phyloP scores from a whole-genome alignment of 2,113 vertebrate species.

The Osmerus eperlanus region DNA sequence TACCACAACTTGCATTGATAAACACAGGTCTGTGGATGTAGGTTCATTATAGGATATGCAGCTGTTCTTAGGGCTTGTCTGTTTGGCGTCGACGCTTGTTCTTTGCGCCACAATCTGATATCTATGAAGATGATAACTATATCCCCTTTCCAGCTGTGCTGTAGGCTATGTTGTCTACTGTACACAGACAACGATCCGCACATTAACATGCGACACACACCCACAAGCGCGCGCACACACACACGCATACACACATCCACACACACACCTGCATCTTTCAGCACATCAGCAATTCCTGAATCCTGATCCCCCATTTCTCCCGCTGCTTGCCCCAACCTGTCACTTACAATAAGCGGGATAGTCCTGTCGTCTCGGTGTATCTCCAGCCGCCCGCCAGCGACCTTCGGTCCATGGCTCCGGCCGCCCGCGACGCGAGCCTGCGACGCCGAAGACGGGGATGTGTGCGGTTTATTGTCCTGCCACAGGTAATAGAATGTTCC shows the following conservation, averaged over 20 bases:
- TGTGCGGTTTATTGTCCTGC: slow-evolving; percentile 92
- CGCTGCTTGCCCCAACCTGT: slow-evolving; percentile 3
- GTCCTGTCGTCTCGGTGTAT: slow-evolving; percentile 86
- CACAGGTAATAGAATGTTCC: slow-evolving; percentile 99
- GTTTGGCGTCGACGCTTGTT: too few species aligned
- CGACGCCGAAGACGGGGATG: slow-evolving; percentile 74
- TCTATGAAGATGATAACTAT: background rate
- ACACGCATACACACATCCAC: slow-evolving; percentile 29
- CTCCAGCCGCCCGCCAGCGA: slow-evolving; percentile 75
- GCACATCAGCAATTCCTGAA: background rate
- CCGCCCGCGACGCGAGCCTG: slow-evolving; percentile 56
- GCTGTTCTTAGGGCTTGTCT: too few species aligned
- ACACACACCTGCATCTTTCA: slow-evolving; percentile 7
- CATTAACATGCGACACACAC: slow-evolving; percentile 64
- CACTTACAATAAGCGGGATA: slow-evolving; percentile 87
- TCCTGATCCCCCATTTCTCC: background rate
- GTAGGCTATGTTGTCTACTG: background rate
- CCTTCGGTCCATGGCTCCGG: slow-evolving; percentile 69
- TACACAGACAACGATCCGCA: slow-evolving; percentile 27
- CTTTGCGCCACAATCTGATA: too few species aligned
- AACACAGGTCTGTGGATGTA: background rate
- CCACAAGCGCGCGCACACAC: slow-evolving; percentile 42
- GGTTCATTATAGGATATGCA: too few species aligned
- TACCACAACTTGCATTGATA: too few species aligned
- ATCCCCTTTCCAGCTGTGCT: slow-evolving; percentile 40